A percentile compares a stretch with the other conserved stretches of the same genome.
Conservation (phyloP, 2,888 invertebrate genomes). For the Parnassius glacialis region DNA sequence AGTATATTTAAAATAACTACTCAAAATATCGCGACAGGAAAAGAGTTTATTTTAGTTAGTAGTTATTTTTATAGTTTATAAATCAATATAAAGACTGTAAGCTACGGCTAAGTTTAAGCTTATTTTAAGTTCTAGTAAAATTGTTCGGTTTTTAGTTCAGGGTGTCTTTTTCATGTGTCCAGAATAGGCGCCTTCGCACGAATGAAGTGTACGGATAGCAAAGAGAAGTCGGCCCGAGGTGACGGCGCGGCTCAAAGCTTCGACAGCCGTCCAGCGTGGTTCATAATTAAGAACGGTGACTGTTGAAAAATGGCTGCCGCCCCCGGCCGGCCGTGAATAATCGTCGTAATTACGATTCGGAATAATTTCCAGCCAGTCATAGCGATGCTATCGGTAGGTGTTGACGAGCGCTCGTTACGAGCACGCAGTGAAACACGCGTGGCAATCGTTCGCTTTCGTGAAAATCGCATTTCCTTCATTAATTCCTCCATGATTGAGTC, state of each 20-base stretch:
- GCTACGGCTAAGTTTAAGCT: too few species aligned
- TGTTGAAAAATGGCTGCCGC: slow-evolving; percentile 81
- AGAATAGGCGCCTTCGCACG: slow-evolving; percentile 36
- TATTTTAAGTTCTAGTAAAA: neutral
- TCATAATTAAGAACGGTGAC: slow-evolving; percentile 82
- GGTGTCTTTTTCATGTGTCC: neutral
- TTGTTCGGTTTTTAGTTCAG: slow-evolving; percentile 3
- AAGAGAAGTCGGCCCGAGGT: slow-evolving; percentile 69
- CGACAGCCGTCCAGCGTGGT: slow-evolving; percentile 78
- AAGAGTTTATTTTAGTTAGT: too few species aligned
- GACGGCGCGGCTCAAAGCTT: slow-evolving; percentile 80
- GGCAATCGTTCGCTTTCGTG: slow-evolving; percentile 43
- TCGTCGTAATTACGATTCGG: slow-evolving; percentile 81
- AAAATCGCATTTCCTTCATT: slow-evolving; percentile 64
- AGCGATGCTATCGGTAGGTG: slow-evolving; percentile 80
- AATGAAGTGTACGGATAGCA: slow-evolving; percentile 51
- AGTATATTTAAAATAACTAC: too few species aligned
- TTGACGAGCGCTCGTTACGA: slow-evolving; percentile 78
- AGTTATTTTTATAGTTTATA: too few species aligned
- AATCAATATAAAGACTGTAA: too few species aligned
- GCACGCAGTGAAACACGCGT: slow-evolving; percentile 54
- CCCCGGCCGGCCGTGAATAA: slow-evolving; percentile 81
- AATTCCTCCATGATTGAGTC: slow-evolving; percentile 15
- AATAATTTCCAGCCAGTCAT: slow-evolving; percentile 82
- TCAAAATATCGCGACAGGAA: too few species aligned